phyloP scores from a whole-genome alignment of 1,140 invertebrate genomes.

The Chironomus tepperi region DNA sequence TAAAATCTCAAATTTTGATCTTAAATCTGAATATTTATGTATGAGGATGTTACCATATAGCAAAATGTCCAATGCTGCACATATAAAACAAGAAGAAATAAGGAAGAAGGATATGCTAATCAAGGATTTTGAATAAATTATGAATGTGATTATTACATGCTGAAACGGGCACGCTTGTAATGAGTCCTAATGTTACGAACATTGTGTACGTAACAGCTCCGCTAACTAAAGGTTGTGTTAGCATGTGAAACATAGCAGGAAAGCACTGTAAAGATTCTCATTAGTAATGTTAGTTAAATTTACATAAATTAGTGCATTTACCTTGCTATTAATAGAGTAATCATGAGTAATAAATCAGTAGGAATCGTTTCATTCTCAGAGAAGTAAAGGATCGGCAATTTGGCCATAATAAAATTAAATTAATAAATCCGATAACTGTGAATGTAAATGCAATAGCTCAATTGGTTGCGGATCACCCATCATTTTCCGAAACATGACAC shows the following conservation, averaged over 20 bases:
- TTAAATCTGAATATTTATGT: too few relatives aligned
- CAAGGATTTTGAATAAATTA: neutral
- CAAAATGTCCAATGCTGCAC: constrained; percentile 9
- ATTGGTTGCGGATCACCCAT: constrained; percentile 76
- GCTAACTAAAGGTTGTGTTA: constrained; percentile 87
- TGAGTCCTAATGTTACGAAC: constrained; percentile 84
- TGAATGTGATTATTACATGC: constrained; percentile 58
- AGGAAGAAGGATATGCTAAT: neutral
- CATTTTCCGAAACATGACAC: constrained; percentile 85
- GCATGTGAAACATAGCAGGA: constrained; percentile 71
- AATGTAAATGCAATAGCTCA: constrained; percentile 80
- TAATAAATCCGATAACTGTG: constrained; percentile 74
- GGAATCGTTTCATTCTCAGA: constrained; percentile 71
- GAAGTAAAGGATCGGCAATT: constrained; percentile 69
- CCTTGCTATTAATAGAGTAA: constrained; percentile 66
- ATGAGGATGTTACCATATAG: neutral
- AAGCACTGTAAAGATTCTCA: constrained; percentile 28
- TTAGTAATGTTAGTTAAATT: constrained; percentile 4
- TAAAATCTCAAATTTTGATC: too few relatives aligned
- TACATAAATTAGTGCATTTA: constrained; percentile 39
- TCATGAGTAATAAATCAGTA: constrained; percentile 72
- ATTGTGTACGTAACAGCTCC: constrained; percentile 84
- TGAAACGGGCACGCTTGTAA: constrained; percentile 84
- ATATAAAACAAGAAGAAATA: neutral
- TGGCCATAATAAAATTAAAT: constrained; percentile 77